A percentile compares a stretch with the other conserved stretches of the same genome.
phyloP scores from a whole-genome alignment of 2,113 vertebrate genomes.

The Grallaria varia region DNA sequence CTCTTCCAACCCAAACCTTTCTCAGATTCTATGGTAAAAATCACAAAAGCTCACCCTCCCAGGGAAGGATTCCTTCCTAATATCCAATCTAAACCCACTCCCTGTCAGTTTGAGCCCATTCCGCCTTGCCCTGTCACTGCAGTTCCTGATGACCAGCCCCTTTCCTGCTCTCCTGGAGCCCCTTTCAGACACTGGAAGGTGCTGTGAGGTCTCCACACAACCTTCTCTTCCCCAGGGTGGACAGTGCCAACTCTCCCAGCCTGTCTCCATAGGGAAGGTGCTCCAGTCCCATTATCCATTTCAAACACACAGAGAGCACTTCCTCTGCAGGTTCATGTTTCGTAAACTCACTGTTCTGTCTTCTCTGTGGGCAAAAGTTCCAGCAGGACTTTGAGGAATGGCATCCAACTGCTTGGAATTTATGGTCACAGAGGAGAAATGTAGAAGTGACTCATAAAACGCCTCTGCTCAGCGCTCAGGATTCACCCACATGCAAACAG shows the following conservation, averaged over 20 bases:
- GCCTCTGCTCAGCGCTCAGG: background rate
- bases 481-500: background rate
- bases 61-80: background rate
- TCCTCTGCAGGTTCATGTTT: no score
- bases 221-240: no score
- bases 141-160: background rate
- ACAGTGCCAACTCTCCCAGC: background rate
- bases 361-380: background rate
- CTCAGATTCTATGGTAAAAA: no score
- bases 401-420: background rate
- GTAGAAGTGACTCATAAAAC: background rate
- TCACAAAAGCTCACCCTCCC: background rate
- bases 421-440: background rate
- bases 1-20: no score
- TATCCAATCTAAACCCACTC: fast-evolving
- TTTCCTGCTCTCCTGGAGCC: background rate
- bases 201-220: background rate
- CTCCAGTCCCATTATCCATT: background rate
- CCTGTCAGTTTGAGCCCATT: background rate
- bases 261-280: background rate
- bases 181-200: background rate
- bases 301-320: background rate
- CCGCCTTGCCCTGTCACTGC: background rate
- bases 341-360: background rate
- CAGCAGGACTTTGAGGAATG: background rate